phyloP scores from a whole-genome alignment of 2,888 invertebrate genomes.

The Celastrina argiolus region DNA sequence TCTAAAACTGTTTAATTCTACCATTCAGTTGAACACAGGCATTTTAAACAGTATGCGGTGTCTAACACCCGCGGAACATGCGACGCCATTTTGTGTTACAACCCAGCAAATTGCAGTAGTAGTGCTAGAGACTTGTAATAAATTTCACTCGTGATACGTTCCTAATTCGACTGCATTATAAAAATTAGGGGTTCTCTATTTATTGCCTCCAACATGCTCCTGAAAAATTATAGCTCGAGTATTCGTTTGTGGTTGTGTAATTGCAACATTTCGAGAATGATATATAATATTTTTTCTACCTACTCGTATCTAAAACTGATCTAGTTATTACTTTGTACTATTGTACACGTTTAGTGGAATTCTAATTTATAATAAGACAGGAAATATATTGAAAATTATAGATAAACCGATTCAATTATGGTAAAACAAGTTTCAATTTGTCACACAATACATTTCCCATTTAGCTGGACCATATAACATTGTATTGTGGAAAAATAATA shows the following conservation, averaged over 20 bases:
- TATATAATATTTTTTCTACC: too few relatives aligned
- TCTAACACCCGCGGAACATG: slow-evolving; percentile 28
- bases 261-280: neutral
- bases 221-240: neutral
- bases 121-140: slow-evolving; percentile 25
- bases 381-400: neutral
- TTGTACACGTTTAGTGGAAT: too few relatives aligned
- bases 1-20: slow-evolving; percentile 24
- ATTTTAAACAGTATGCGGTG: slow-evolving; percentile 28
- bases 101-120: slow-evolving; percentile 26
- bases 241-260: neutral
- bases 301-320: too few relatives aligned
- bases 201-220: neutral
- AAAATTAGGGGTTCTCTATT: slow-evolving; percentile 1
- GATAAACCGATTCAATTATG: neutral
- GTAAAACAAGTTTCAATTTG: neutral
- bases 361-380: too few relatives aligned
- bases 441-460: slow-evolving; percentile 7
- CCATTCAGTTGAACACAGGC: slow-evolving; percentile 26
- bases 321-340: too few relatives aligned
- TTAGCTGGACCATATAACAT: slow-evolving; percentile 17
- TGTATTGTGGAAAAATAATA: slow-evolving; percentile 31
- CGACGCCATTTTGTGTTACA: slow-evolving; percentile 28
- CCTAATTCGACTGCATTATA: slow-evolving; percentile 11
- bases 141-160: slow-evolving; percentile 15